phyloP scores from a whole-genome alignment of 2,888 invertebrate species.

The Oscheius sp. region DNA sequence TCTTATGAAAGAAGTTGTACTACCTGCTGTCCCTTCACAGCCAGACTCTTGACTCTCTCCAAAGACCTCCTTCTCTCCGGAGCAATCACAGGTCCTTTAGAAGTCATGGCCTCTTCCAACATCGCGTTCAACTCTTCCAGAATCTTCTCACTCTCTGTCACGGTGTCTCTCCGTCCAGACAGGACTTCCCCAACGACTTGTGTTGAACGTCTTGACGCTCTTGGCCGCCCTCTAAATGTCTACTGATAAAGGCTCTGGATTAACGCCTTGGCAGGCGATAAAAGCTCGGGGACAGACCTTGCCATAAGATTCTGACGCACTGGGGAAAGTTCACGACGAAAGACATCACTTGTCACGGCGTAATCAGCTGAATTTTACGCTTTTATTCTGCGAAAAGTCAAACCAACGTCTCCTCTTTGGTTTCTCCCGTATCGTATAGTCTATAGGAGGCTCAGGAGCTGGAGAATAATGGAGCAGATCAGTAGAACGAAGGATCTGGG shows the following conservation, averaged over 20 bases:
- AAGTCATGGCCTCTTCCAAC: constrained; percentile 4
- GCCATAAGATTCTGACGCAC: background rate
- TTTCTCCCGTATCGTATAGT: constrained; percentile 24
- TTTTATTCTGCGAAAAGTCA: background rate
- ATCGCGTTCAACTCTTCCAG: constrained; percentile 12
- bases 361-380: constrained; percentile 17
- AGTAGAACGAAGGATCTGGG: background rate
- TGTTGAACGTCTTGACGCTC: constrained; percentile 7
- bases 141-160: constrained; percentile 13
- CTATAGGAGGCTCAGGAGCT: constrained; percentile 23
- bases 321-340: constrained; percentile 4
- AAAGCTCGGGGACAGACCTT: background rate
- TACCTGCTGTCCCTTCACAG: constrained; percentile 20
- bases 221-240: background rate
- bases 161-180: background rate
- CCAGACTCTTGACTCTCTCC: constrained; percentile 23
- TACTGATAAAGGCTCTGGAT: background rate
- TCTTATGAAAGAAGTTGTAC: background rate
- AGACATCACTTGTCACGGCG: constrained; percentile 13
- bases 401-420: constrained; percentile 2
- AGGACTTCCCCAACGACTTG: constrained; percentile 22
- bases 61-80: constrained; percentile 1
- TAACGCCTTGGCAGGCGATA: constrained; percentile 11
- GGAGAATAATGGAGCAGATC: constrained; percentile 22
- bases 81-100: background rate